These are phyloP conservation scores for Gallinago media DNA, from an alignment of 2,113 vertebrate genomes.

Conservation along the genomic window DNA sequence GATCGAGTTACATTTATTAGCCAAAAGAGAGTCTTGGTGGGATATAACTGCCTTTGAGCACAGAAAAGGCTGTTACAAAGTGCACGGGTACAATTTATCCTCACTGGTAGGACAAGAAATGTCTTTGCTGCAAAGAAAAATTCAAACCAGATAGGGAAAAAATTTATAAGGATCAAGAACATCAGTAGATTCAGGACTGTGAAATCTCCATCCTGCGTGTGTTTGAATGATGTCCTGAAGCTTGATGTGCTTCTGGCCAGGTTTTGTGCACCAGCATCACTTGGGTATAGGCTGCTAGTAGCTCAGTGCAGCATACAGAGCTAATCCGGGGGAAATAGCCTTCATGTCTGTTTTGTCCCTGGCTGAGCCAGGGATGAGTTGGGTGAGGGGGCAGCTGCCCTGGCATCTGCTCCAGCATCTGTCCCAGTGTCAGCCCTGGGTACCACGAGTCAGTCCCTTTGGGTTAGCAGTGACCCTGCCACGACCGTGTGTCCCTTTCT, in stretches of 20 bases:
- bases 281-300: too few relatives aligned
- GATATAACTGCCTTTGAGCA: neutral
- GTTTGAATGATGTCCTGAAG: neutral
- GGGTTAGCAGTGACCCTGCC: neutral
- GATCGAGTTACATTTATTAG: constrained; percentile 47
- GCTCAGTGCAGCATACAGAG: too few relatives aligned
- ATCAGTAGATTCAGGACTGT: neutral
- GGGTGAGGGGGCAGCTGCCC: neutral
- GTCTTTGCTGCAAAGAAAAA: neutral
- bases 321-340: neutral
- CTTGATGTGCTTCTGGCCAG: neutral
- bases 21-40: constrained; percentile 23
- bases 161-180: neutral
- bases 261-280: too few relatives aligned
- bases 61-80: neutral
- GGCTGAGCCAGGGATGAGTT: neutral
- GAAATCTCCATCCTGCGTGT: neutral
- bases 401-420: neutral
- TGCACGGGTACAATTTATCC: neutral
- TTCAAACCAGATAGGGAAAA: neutral
- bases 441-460: neutral
- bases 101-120: neutral
- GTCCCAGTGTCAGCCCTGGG: neutral
- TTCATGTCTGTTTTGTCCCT: neutral
- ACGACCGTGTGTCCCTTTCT: rapidly evolving